phyloP scores from a whole-genome alignment of 1,140 invertebrate species.

The Pseudomyrmex gracilis region DNA sequence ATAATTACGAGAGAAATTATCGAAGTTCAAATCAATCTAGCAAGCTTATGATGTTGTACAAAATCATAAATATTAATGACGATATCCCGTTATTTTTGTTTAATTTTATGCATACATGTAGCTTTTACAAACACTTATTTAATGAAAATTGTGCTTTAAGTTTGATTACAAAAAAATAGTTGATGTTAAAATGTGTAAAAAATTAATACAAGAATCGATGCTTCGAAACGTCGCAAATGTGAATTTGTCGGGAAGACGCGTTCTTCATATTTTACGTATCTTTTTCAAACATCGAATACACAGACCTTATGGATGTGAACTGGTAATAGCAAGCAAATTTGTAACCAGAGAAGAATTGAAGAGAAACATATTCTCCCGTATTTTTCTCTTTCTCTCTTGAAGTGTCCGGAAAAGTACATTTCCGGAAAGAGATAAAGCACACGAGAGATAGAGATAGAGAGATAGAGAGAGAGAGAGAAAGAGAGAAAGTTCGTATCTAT shows the following conservation, averaged over 20 bases:
- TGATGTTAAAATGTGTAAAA: not conserved
- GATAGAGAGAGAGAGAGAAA: too few species aligned
- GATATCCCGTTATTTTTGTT: not conserved
- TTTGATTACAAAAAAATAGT: not conserved
- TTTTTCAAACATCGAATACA: not conserved
- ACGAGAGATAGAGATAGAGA: too few species aligned
- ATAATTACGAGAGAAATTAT: too few species aligned
- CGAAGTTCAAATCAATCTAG: not conserved
- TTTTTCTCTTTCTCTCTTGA: too few species aligned
- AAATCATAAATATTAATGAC: not conserved
- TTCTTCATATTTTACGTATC: not conserved
- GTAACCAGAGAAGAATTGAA: too few species aligned
- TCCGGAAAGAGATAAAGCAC: too few species aligned
- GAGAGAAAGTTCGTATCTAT: too few species aligned
- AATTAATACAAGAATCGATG: not conserved
- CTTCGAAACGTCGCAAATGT: not conserved
- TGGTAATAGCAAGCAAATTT: too few species aligned
- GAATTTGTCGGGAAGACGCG: not conserved
- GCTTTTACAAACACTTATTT: not conserved
- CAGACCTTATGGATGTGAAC: too few species aligned
- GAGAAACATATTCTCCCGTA: too few species aligned
- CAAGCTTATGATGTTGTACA: not conserved
- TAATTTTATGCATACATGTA: not conserved
- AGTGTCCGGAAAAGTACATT: too few species aligned
- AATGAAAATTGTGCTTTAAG: not conserved